Evolutionary conservation across 2,113 vertebrate species (phyloP).

Genomic region (Phycodurus eques): DNA sequence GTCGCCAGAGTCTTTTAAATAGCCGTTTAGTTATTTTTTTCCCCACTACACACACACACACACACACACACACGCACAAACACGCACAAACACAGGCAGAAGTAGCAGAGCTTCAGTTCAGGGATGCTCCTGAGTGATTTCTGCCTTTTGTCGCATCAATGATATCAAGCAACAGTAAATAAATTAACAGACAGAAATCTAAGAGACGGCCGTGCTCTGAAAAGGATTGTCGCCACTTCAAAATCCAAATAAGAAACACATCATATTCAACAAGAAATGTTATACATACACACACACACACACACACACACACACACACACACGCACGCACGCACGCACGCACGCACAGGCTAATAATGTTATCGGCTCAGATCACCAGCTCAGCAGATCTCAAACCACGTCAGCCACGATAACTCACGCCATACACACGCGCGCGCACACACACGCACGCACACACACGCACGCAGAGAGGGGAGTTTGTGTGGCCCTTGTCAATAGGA

Average conservation of each 20-base stretch:
- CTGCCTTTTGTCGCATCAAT: not conserved
- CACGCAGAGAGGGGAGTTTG: conserved; percentile 30
- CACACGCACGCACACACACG: conserved; percentile 25
- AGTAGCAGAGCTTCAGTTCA: not conserved
- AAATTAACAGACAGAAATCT: conserved; percentile 1
- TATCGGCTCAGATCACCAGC: conserved; percentile 63
- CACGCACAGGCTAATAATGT: conserved; percentile 58
- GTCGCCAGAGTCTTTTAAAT: not conserved
- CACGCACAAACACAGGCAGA: conserved; percentile 4
- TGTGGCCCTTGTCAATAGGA: conserved; percentile 65
- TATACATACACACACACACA: conserved; percentile 17
- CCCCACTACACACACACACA: conserved; percentile 5
- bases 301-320: conserved; percentile 15
- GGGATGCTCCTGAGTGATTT: conserved; percentile 2
- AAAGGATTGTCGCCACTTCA: not conserved
- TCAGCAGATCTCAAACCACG: conserved; percentile 68
- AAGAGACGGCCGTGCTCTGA: not conserved
- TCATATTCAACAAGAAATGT: conserved; percentile 6
- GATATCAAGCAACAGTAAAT: conserved; percentile 3
- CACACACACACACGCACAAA: conserved; percentile 12
- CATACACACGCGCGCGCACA: conserved; percentile 6
- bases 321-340: conserved; percentile 20
- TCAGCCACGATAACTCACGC: conserved; percentile 62
- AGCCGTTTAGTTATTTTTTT: not conserved
- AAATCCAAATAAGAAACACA: conserved; percentile 8